Conservation (phyloP, 2,797 vertebrate genomes). For the Hoplostethus mediterraneus region DNA sequence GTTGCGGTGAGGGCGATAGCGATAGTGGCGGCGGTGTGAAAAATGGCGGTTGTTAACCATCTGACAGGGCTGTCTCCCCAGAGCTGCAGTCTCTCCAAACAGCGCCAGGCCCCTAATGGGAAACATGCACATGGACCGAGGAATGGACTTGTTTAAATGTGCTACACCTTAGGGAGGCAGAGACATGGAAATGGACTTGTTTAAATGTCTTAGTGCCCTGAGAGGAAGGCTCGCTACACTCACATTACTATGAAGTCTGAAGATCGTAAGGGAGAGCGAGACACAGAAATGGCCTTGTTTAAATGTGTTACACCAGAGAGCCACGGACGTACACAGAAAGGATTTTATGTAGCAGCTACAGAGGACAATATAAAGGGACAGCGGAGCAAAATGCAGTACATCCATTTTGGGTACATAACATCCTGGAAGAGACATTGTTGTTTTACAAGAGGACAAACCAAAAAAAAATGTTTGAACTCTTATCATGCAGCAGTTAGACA, state of each 20-base stretch:
- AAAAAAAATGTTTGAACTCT: neutral
- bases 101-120: conserved; percentile 69
- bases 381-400: neutral
- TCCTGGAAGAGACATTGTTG: neutral
- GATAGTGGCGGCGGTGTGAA: conserved; percentile 75
- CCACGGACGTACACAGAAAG: neutral
- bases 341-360: neutral
- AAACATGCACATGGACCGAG: conserved; percentile 70
- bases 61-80: conserved; percentile 80
- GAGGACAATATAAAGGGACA: neutral
- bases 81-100: conserved; percentile 79
- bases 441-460: neutral
- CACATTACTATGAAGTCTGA: neutral
- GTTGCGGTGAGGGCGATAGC: conserved; percentile 69
- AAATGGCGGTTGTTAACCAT: conserved; percentile 82
- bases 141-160: conserved; percentile 77
- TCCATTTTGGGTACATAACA: neutral
- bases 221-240: conserved; percentile 19
- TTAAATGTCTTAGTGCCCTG: conserved; percentile 50
- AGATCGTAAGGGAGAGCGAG: neutral
- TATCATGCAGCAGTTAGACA: neutral
- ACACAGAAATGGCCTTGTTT: neutral
- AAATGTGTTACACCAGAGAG: neutral
- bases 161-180: conserved; percentile 43
- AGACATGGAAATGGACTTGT: conserved; percentile 59